These are phyloP conservation scores for Takifugu flavidus DNA, from an alignment of 2,113 vertebrate genomes.

Conservation along the genomic window DNA sequence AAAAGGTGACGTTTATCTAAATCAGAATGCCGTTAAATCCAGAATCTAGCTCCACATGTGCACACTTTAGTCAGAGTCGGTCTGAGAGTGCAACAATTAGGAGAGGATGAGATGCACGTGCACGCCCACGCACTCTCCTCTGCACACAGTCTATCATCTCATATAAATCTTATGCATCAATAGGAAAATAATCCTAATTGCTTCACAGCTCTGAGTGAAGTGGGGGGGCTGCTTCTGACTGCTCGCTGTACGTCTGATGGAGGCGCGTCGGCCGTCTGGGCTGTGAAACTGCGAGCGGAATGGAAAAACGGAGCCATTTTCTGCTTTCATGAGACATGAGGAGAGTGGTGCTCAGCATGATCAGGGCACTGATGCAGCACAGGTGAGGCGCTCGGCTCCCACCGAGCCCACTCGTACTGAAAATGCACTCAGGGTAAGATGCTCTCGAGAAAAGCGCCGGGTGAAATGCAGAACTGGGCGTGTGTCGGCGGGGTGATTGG, in stretches of 20 bases:
- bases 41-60: neutral
- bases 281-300: conserved; percentile 35
- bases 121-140: conserved; percentile 38
- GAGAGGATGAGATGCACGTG: conserved; percentile 23
- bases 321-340: conserved; percentile 47
- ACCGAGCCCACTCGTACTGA: conserved; percentile 26
- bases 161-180: conserved; percentile 61
- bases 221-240: conserved; percentile 26
- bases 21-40: no score
- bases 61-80: neutral
- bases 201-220: conserved; percentile 36
- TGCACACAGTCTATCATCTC: conserved; percentile 40
- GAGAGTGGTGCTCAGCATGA: conserved; percentile 34
- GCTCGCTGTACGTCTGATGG: conserved; percentile 51
- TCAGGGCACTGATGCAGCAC: conserved; percentile 24
- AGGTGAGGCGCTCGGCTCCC: conserved; percentile 35
- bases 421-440: conserved; percentile 40
- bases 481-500: conserved; percentile 39
- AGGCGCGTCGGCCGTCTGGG: conserved; percentile 32
- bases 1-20: no score
- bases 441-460: conserved; percentile 33
- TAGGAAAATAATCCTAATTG: conserved; percentile 63
- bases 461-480: conserved; percentile 38
- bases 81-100: conserved; percentile 15
- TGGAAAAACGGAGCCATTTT: conserved; percentile 34